Conservation (phyloP, 2,888 invertebrate genomes). For the Hypomecis punctinalis region DNA sequence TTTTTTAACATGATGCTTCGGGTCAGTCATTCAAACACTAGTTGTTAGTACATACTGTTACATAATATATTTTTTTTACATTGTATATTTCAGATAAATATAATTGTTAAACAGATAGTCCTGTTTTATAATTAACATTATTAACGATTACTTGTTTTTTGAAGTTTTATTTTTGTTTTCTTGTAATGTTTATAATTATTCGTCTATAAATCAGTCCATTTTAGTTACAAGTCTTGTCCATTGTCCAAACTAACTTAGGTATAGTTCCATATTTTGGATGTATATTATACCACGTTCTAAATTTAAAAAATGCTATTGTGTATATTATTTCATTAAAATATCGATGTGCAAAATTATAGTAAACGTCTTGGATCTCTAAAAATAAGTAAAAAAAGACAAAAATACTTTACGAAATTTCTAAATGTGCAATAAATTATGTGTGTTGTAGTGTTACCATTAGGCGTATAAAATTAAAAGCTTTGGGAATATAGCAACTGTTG, state of each 20-base stretch:
- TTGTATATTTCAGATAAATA: constrained; percentile 81
- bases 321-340: constrained; percentile 81
- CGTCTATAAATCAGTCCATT: constrained; percentile 73
- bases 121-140: constrained; percentile 80
- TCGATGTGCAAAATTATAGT: constrained; percentile 85
- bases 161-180: constrained; percentile 64
- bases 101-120: constrained; percentile 79
- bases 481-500: constrained; percentile 63
- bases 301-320: constrained; percentile 80
- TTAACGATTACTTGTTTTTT: constrained; percentile 71
- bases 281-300: constrained; percentile 81
- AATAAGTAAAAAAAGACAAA: constrained; percentile 83
- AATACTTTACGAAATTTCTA: constrained; percentile 85
- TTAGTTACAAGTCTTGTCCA: constrained; percentile 78
- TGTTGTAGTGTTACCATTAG: constrained; percentile 85
- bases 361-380: constrained; percentile 85
- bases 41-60: constrained; percentile 73
- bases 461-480: constrained; percentile 77
- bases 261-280: constrained; percentile 84
- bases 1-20: constrained; percentile 48
- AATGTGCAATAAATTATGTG: constrained; percentile 86
- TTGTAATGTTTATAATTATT: constrained; percentile 54
- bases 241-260: constrained; percentile 82
- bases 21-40: constrained; percentile 64
- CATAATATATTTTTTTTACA: constrained; percentile 82